Conservation (phyloP, 2,797 vertebrate species). For the Platyrinchus mystaceus region DNA sequence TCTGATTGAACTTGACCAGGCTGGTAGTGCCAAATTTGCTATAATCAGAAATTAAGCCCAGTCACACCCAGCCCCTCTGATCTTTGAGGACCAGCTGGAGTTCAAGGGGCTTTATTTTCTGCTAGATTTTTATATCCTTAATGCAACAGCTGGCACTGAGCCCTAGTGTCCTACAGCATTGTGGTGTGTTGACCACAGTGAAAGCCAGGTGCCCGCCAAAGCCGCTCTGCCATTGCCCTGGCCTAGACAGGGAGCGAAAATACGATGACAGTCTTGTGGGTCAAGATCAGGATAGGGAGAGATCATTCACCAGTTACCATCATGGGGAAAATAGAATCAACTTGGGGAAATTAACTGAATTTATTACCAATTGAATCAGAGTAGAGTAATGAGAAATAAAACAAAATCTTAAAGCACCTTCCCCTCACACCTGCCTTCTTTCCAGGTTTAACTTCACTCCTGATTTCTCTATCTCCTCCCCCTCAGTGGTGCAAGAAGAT, state of each 20-base stretch:
- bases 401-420: background rate
- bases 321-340: background rate
- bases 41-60: background rate
- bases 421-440: background rate
- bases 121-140: background rate
- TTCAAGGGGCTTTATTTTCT: background rate
- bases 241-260: background rate
- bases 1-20: background rate
- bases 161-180: background rate
- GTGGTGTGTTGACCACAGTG: background rate
- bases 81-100: background rate
- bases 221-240: background rate
- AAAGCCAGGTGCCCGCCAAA: background rate
- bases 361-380: background rate
- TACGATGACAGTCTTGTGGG: accelerated
- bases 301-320: background rate
- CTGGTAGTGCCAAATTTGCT: background rate
- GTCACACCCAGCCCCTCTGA: background rate
- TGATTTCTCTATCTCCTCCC: background rate
- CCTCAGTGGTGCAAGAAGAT: background rate
- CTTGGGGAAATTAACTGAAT: background rate
- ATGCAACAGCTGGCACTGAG: background rate
- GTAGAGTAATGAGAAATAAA: background rate
- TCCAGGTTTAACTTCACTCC: background rate
- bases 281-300: background rate